Evolutionary conservation across 2,888 invertebrate species (phyloP).

Genomic region (Xestia c-nigrum): DNA sequence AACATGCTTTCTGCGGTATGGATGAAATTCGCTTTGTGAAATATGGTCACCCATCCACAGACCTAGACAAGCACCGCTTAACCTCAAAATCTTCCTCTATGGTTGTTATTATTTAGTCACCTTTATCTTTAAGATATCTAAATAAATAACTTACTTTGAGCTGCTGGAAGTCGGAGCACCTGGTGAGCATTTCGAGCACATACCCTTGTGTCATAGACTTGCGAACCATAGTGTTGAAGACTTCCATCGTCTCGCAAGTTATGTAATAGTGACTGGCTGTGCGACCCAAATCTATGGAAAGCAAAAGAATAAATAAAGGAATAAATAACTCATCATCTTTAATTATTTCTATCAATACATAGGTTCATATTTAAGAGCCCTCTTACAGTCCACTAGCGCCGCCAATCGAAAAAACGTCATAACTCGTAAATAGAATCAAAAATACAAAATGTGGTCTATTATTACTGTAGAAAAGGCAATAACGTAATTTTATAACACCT

Average conservation of each 20-base stretch:
- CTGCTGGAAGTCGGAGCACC: constrained; percentile 98
- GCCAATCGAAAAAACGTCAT: no score
- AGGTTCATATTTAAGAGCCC: no score
- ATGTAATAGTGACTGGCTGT: constrained; percentile 99
- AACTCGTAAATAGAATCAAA: no score
- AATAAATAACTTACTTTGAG: constrained; percentile 92
- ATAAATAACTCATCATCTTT: neutral
- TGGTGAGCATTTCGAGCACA: constrained; percentile 97
- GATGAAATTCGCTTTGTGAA: neutral
- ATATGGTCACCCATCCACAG: neutral
- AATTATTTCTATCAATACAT: neutral
- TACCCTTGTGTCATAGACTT: constrained; percentile 96
- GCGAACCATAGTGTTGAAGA: constrained; percentile 95
- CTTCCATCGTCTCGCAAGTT: constrained; percentile 98
- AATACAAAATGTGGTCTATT: no score
- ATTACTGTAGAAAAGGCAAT: no score
- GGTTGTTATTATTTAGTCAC: neutral
- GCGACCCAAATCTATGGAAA: constrained; percentile 94
- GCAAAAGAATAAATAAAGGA: neutral
- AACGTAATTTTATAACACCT: no score
- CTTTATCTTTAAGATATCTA: neutral
- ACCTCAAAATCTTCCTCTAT: neutral
- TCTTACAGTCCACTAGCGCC: no score
- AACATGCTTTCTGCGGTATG: neutral
- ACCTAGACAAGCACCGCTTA: neutral